Evolutionary conservation across 2,888 invertebrate genomes (phyloP).

Genomic region (Xylocampa areola): DNA sequence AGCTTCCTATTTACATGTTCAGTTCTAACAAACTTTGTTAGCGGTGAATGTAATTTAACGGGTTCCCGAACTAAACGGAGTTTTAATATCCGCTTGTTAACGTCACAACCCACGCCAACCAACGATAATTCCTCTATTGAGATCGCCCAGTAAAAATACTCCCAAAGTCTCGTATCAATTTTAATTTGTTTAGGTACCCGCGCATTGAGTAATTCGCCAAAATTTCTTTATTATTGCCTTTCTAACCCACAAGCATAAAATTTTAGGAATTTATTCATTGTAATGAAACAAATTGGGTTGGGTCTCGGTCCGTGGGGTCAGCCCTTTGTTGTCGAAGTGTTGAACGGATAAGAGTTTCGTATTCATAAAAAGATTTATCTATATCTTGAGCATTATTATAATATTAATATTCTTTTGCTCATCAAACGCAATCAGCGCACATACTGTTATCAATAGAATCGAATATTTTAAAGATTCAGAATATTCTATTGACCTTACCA

Average conservation of each 20-base stretch:
- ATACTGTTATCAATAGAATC: slow-evolving; percentile 40
- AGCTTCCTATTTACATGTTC: slow-evolving; percentile 20
- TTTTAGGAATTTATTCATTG: slow-evolving; percentile 55
- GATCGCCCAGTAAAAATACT: slow-evolving; percentile 36
- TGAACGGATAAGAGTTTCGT: slow-evolving; percentile 20
- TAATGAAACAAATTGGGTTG: slow-evolving; percentile 47
- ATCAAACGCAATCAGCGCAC: slow-evolving; percentile 42
- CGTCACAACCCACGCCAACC: slow-evolving; percentile 31
- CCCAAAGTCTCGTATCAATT: slow-evolving; percentile 41
- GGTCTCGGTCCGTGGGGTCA: slow-evolving; percentile 33
- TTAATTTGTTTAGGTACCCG: slow-evolving; percentile 45
- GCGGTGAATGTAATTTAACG: slow-evolving; percentile 40
- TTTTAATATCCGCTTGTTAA: slow-evolving; percentile 48
- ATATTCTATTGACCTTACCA: slow-evolving; percentile 54
- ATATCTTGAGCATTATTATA: slow-evolving; percentile 20
- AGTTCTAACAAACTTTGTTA: slow-evolving; percentile 43
- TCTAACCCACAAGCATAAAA: slow-evolving; percentile 41
- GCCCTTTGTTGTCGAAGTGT: slow-evolving; percentile 33
- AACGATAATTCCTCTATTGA: slow-evolving; percentile 40
- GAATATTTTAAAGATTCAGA: slow-evolving; percentile 50
- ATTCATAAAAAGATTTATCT: slow-evolving; percentile 26
- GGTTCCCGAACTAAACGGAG: slow-evolving; percentile 46
- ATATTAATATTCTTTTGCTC: slow-evolving; percentile 45
- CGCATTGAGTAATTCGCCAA: slow-evolving; percentile 38
- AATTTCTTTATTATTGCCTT: slow-evolving; percentile 47